phyloP scores from a whole-genome alignment of 1,140 invertebrate genomes.

The Polypedilum pembai region DNA sequence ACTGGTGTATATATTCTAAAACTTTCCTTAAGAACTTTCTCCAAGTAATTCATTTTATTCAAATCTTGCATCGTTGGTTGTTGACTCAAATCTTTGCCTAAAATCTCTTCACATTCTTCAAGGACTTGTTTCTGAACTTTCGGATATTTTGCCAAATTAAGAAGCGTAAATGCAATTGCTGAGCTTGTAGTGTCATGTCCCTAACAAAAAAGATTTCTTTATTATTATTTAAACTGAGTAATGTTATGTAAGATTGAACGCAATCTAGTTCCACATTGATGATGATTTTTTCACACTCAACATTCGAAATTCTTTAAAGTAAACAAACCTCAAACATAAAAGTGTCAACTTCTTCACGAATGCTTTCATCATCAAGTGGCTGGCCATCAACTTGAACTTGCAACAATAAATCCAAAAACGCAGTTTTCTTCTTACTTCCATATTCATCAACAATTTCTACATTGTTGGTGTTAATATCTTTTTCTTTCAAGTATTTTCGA shows the following conservation, averaged over 20 bases:
- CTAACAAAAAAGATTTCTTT: constrained; percentile 15
- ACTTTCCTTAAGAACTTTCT: constrained; percentile 56
- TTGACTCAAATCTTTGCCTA: constrained; percentile 41
- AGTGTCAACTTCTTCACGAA: constrained; percentile 65
- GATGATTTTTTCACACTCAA: too few species aligned
- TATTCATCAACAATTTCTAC: constrained; percentile 23
- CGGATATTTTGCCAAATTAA: constrained; percentile 38
- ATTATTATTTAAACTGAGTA: too few species aligned
- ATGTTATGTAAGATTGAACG: too few species aligned
- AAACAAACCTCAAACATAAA: constrained; percentile 61
- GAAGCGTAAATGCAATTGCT: constrained; percentile 40
- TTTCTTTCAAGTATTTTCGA: constrained; percentile 39
- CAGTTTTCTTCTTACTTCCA: constrained; percentile 53
- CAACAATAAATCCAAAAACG: constrained; percentile 70
- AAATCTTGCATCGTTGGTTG: constrained; percentile 51
- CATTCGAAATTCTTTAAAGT: too few species aligned
- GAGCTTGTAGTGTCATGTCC: constrained; percentile 45
- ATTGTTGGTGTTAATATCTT: constrained; percentile 6
- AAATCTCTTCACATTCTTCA: constrained; percentile 46
- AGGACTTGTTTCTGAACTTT: constrained; percentile 45
- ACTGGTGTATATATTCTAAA: constrained; percentile 59
- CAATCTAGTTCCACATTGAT: too few species aligned
- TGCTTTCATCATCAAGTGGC: constrained; percentile 54
- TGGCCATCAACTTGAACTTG: constrained; percentile 50
- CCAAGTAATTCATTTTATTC: constrained; percentile 57